Evolutionary conservation across 2,113 vertebrate genomes (phyloP).

Genomic region (Xyliphius kryptos): DNA sequence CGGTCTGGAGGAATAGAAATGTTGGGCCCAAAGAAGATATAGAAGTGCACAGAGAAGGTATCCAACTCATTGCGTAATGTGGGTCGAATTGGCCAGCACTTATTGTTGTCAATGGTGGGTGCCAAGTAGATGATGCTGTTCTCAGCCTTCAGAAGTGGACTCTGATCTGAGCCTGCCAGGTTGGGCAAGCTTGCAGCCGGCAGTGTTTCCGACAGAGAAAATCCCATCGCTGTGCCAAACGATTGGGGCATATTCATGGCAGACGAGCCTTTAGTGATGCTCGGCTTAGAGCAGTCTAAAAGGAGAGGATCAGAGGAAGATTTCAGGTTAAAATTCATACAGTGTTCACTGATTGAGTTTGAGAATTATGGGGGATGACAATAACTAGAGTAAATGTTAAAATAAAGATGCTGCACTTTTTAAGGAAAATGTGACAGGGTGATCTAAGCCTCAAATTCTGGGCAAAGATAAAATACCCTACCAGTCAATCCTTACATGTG

Average conservation of each 20-base stretch:
- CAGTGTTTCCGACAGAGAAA: conserved; percentile 67
- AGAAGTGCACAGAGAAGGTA: conserved; percentile 97
- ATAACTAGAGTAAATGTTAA: conserved; percentile 18
- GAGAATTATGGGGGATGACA: conserved; percentile 1
- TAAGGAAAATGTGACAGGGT: conserved; percentile 37
- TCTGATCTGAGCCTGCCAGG: conserved; percentile 44
- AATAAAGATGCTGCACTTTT: conserved; percentile 22
- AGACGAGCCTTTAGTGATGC: conserved; percentile 68
- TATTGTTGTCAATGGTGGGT: conserved; percentile 52
- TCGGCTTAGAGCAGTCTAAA: conserved; percentile 83
- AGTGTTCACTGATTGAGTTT: not conserved
- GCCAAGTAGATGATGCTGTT: conserved; percentile 58
- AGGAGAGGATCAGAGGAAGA: conserved; percentile 26
- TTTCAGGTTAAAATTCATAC: conserved; percentile 16
- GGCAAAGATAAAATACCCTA: conserved; percentile 26
- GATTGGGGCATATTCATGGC: conserved; percentile 97
- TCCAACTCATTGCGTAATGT: conserved; percentile 94
- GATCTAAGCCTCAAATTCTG: conserved; percentile 35
- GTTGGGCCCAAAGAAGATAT: conserved; percentile 94
- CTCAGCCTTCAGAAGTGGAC: conserved; percentile 44
- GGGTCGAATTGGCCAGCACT: conserved; percentile 89
- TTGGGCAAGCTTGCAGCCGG: conserved; percentile 53
- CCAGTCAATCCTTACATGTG: conserved; percentile 9
- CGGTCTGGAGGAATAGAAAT: conserved; percentile 82
- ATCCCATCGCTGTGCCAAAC: conserved; percentile 73